Evolutionary conservation across 2,113 vertebrate species (phyloP).

Genomic region (Caranx ignobilis): DNA sequence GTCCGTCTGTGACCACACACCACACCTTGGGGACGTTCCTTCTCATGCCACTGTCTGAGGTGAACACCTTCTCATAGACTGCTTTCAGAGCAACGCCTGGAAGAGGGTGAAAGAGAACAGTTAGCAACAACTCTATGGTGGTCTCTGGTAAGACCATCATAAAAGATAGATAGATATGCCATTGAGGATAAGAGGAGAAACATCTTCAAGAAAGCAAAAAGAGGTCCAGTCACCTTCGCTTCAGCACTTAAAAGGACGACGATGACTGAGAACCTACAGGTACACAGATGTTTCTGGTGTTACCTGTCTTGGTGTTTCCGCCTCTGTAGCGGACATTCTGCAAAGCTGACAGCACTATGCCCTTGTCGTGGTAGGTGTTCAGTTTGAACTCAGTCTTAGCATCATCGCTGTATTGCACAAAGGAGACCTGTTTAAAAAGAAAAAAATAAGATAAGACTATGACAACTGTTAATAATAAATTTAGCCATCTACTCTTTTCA

Average conservation of each 20-base stretch:
- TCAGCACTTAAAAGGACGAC: too few species aligned
- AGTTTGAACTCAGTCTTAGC: conserved; percentile 98
- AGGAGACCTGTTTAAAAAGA: conserved; percentile 89
- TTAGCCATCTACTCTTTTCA: not conserved
- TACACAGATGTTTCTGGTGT: conserved; percentile 12
- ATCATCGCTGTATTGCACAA: conserved; percentile 97
- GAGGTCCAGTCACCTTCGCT: too few species aligned
- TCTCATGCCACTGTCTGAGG: conserved; percentile 94
- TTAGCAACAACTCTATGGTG: not conserved
- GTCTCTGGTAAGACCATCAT: not conserved
- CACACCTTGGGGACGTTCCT: conserved; percentile 95
- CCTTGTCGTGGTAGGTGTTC: conserved; percentile 94
- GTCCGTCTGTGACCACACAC: conserved; percentile 98
- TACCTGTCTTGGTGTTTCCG: conserved; percentile 99
- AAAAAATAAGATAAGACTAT: conserved; percentile 1
- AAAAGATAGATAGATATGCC: too few species aligned
- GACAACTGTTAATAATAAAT: too few species aligned
- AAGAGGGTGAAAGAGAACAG: not conserved
- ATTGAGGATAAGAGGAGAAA: too few species aligned
- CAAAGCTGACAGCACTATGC: conserved; percentile 90
- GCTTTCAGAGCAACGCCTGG: conserved; percentile 94
- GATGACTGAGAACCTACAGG: too few species aligned
- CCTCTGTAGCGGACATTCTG: conserved; percentile 94
- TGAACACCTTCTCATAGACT: conserved; percentile 95
- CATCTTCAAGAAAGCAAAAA: too few species aligned